These are phyloP conservation scores for Meghimatium bilineatum DNA, from an alignment of 2,888 invertebrate species.

Conservation along the genomic window DNA sequence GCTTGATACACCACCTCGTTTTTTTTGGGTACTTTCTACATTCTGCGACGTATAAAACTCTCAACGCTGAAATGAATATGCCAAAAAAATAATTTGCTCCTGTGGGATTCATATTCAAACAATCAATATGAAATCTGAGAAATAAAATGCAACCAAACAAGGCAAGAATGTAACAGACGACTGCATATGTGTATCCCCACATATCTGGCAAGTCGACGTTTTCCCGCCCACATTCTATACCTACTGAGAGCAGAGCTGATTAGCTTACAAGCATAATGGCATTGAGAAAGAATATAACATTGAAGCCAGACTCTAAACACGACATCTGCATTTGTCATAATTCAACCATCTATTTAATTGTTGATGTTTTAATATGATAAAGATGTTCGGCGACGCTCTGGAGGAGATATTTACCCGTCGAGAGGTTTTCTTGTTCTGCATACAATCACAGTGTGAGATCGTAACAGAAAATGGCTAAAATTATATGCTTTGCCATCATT, in stretches of 20 bases:
- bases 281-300: not conserved
- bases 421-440: conserved; percentile 21
- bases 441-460: conserved; percentile 36
- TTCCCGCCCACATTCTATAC: not conserved
- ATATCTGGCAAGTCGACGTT: not conserved
- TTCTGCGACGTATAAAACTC: too few relatives aligned
- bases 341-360: not conserved
- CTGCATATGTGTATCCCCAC: too few relatives aligned
- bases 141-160: not conserved
- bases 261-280: conserved; percentile 7
- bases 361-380: not conserved
- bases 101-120: too few relatives aligned
- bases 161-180: not conserved
- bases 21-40: too few relatives aligned
- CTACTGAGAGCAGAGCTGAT: conserved; percentile 19
- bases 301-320: not conserved
- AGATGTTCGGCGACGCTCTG: not conserved
- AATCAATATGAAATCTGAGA: not conserved
- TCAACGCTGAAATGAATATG: too few relatives aligned
- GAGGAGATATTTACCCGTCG: not conserved
- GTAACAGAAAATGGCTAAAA: conserved; percentile 24
- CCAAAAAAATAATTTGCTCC: too few relatives aligned
- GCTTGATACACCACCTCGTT: too few relatives aligned
- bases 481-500: not conserved
- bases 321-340: not conserved